Base-by-base conservation (phyloP, 2,113 vertebrate genomes). In the Puntigrus tetrazona region DNA sequence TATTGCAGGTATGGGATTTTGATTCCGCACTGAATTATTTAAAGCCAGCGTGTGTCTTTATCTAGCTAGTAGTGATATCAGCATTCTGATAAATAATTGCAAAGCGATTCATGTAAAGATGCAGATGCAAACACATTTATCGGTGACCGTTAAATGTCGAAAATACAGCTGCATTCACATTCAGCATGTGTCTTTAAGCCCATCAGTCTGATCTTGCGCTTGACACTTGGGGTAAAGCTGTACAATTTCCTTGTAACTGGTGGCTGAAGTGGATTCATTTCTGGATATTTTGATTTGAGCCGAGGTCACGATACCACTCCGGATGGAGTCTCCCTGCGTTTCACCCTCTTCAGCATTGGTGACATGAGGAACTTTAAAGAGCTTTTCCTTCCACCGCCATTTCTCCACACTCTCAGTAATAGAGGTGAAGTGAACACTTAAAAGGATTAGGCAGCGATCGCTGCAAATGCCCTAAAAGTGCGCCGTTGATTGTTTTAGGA, bases 371-470 rank as follows among this genome's bases (percentile, higher is more conserved):
- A n/a, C 6, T 34, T 78, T 57, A n/a, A 57, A 36, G 31, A n/a
- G 75, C 75, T 29, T 63, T 79, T 4, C 73, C 43, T 50, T 75
- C 27, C n/a, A 20, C 43, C 50, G 25, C 36, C 57, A 59, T 41
- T 63, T 7, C 52, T 25, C 27, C 8, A 76, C 75, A 25, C 75
- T 79, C 36, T 79, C 57, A 45, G 55, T 79, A 79, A 79, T 79
- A 63, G 77, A 79, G 57, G 77, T 63, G 57, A 63, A 79, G 55
- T 61, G 77, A 43, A 79, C 57, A 25, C 57, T 79, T 79, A 79
- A 79, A 63, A 36, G 77, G 77, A 79, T 79, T 63, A 79, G 38
- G 77, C 7, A 16, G 55, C 18, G n/a, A 78, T 61, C 7, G 7
- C n/a, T 9, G 20, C 20, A 36, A 78, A 59, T 41, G 77, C 16